These are phyloP conservation scores for Nanorana parkeri DNA, from an alignment of 2,113 vertebrate species.

Conservation along the genomic window DNA sequence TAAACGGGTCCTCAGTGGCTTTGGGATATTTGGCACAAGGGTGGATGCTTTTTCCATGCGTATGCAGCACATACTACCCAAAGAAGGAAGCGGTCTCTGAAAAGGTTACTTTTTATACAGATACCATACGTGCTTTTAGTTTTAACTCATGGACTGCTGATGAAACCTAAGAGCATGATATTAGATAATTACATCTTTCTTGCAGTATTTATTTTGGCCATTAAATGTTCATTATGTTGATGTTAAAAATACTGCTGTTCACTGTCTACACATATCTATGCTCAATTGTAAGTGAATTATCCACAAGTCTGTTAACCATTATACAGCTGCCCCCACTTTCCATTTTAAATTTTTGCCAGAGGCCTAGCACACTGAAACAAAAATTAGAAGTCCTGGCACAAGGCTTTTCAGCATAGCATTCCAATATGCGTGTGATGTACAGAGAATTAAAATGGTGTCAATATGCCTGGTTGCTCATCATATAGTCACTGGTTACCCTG, in stretches of 20 bases:
- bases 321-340: background rate
- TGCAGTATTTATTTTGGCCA: constrained; percentile 64
- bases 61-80: background rate
- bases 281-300: background rate
- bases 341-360: background rate
- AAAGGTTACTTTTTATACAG: background rate
- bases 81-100: background rate
- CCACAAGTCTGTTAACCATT: constrained; percentile 1
- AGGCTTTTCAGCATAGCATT: constrained; percentile 64
- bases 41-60: background rate
- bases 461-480: constrained; percentile 59
- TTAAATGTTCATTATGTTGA: constrained; percentile 48
- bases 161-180: constrained; percentile 6
- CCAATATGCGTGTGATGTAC: constrained; percentile 51
- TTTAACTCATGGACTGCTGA: background rate
- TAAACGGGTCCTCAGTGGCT: too few relatives aligned
- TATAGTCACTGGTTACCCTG: constrained; percentile 68
- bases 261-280: constrained; percentile 12
- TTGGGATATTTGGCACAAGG: too few relatives aligned
- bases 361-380: background rate
- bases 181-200: background rate
- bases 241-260: background rate
- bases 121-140: background rate
- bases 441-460: constrained; percentile 58
- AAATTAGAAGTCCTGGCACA: constrained; percentile 32